Evolutionary conservation across 2,888 invertebrate species (phyloP).

Genomic region (Automeris io): DNA sequence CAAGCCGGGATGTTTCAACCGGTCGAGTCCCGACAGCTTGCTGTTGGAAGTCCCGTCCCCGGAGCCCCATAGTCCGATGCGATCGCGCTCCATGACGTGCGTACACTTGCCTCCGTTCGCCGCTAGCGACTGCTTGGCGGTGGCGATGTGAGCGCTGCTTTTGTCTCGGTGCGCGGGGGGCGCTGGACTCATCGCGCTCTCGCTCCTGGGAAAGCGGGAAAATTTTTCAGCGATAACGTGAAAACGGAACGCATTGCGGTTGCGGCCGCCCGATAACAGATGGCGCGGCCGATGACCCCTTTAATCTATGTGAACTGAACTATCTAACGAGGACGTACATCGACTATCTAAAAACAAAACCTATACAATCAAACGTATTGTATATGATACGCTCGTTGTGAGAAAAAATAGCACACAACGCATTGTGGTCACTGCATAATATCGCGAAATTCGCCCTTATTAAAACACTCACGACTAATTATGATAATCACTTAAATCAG

Average conservation of each 20-base stretch:
- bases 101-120: constrained; percentile 44
- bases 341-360: no score
- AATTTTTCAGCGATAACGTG: constrained; percentile 58
- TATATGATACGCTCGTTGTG: background rate
- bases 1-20: constrained; percentile 80
- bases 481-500: no score
- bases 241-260: constrained; percentile 47
- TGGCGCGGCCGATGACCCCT: constrained; percentile 41
- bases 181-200: constrained; percentile 63
- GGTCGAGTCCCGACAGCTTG: constrained; percentile 80
- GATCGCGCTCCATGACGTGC: constrained; percentile 76
- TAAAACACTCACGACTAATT: no score
- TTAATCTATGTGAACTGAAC: background rate
- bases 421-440: no score
- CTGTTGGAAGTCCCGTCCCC: constrained; percentile 76
- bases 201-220: constrained; percentile 73
- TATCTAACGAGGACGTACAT: no score
- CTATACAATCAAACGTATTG: no score
- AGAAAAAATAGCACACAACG: constrained; percentile 1
- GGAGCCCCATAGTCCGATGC: constrained; percentile 79
- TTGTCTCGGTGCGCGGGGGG: constrained; percentile 62
- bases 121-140: constrained; percentile 52
- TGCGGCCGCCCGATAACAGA: constrained; percentile 53
- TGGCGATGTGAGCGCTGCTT: constrained; percentile 38
- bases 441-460: no score